phyloP scores from a whole-genome alignment of 2,888 invertebrate genomes.

The Cephalotes varians region DNA sequence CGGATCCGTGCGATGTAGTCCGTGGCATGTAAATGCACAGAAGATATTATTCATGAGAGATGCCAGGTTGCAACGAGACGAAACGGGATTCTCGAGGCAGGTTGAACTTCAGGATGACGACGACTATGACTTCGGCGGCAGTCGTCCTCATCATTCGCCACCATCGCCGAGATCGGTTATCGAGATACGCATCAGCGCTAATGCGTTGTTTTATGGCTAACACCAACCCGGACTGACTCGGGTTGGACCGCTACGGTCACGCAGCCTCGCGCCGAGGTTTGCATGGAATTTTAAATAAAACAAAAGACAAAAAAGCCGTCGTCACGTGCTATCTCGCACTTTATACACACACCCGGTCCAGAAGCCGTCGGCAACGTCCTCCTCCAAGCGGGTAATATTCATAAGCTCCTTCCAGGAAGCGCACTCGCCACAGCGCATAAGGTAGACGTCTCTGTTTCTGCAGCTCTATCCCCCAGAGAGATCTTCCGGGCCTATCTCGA shows the following conservation, averaged over 20 bases:
- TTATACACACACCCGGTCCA: conserved; percentile 30
- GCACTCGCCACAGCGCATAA: conserved; percentile 25
- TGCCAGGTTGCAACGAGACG: conserved; percentile 76
- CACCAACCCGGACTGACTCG: conserved; percentile 47
- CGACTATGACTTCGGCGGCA: conserved; percentile 10
- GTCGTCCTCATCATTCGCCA: conserved; percentile 32
- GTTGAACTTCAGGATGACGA: conserved; percentile 62
- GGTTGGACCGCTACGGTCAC: conserved; percentile 67
- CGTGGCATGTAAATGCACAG: conserved; percentile 74
- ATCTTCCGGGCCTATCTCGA: conserved; percentile 52
- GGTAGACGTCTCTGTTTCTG: conserved; percentile 48
- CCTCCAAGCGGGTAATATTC: conserved; percentile 66
- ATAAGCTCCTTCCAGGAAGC: conserved; percentile 63
- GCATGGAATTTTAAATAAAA: conserved; percentile 69
- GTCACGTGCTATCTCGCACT: conserved; percentile 50
- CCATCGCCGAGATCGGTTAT: conserved; percentile 61
- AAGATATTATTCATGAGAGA: conserved; percentile 80
- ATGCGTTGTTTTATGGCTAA: conserved; percentile 75
- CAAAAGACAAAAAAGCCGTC: conserved; percentile 34
- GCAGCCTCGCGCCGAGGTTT: conserved; percentile 65
- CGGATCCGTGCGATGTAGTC: conserved; percentile 48
- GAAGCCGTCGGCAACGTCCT: conserved; percentile 57
- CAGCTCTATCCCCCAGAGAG: conserved; percentile 53
- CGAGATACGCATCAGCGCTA: conserved; percentile 78
- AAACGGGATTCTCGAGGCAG: conserved; percentile 77